Conservation (phyloP, 2,888 invertebrate species). For the Schizaphis graminum region DNA sequence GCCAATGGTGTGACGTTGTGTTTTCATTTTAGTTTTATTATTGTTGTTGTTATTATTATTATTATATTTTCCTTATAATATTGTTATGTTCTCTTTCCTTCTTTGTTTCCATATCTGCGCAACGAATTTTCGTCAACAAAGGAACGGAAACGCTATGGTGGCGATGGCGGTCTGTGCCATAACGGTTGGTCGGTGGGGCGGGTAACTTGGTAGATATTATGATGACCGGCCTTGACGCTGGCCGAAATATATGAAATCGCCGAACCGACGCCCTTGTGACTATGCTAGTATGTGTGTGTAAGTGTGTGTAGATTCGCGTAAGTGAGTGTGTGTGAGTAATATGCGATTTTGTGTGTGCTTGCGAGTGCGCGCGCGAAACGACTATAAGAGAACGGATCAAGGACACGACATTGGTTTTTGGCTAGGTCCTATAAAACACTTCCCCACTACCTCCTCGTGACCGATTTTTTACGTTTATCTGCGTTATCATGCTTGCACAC, state of each 20-base stretch:
- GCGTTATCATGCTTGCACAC: not conserved
- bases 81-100: slow-evolving; percentile 26
- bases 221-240: slow-evolving; percentile 65
- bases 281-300: not conserved
- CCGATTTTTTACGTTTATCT: not conserved
- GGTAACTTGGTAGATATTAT: slow-evolving; percentile 18
- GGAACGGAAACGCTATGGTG: slow-evolving; percentile 56
- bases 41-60: not conserved
- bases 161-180: slow-evolving; percentile 20
- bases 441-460: not conserved
- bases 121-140: slow-evolving; percentile 61
- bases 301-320: not conserved
- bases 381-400: slow-evolving; percentile 62
- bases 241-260: slow-evolving; percentile 64
- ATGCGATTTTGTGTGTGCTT: not conserved
- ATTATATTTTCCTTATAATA: slow-evolving; percentile 1
- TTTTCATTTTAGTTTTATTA: slow-evolving; percentile 3
- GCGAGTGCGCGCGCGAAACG: slow-evolving; percentile 1
- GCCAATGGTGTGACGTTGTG: not conserved
- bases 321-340: slow-evolving; percentile 7
- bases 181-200: slow-evolving; percentile 57
- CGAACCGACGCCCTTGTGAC: slow-evolving; percentile 61
- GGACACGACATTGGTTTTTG: slow-evolving; percentile 65
- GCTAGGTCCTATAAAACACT: slow-evolving; percentile 35
- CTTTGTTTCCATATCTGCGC: slow-evolving; percentile 28